phyloP scores from a whole-genome alignment of 2,888 invertebrate species.

The Tenthredo notha region DNA sequence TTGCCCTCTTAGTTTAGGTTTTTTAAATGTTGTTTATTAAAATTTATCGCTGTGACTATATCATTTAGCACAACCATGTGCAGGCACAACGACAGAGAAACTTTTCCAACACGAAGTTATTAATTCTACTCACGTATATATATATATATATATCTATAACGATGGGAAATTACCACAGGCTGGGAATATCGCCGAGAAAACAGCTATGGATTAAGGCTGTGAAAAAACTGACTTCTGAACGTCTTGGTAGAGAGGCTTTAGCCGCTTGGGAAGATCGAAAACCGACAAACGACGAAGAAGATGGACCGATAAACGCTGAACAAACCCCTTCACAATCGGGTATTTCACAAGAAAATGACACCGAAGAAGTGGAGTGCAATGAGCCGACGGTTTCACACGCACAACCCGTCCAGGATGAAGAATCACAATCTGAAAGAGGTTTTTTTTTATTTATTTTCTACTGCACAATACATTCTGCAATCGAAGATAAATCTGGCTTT shows the following conservation, averaged over 20 bases:
- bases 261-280: slow-evolving; percentile 76
- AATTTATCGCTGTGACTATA: background rate
- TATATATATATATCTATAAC: no score
- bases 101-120: background rate
- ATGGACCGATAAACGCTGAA: slow-evolving; percentile 64
- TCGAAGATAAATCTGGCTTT: background rate
- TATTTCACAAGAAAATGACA: slow-evolving; percentile 15
- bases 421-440: slow-evolving; percentile 70
- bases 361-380: slow-evolving; percentile 62
- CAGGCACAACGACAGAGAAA: background rate
- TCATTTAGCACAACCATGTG: no score
- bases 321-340: slow-evolving; percentile 47
- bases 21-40: background rate
- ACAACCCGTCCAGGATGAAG: slow-evolving; percentile 66
- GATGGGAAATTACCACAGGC: slow-evolving; percentile 58
- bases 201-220: slow-evolving; percentile 78
- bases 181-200: slow-evolving; percentile 75
- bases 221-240: slow-evolving; percentile 77
- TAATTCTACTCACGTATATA: background rate
- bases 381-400: slow-evolving; percentile 64
- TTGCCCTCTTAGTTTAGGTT: background rate
- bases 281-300: slow-evolving; percentile 58
- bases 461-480: background rate
- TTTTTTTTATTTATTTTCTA: no score
- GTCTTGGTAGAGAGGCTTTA: slow-evolving; percentile 75